Evolutionary conservation across 2,888 invertebrate species (phyloP), one percentile per base, ranked within the genome.

Genomic region (Galerucella calmariensis): DNA sequence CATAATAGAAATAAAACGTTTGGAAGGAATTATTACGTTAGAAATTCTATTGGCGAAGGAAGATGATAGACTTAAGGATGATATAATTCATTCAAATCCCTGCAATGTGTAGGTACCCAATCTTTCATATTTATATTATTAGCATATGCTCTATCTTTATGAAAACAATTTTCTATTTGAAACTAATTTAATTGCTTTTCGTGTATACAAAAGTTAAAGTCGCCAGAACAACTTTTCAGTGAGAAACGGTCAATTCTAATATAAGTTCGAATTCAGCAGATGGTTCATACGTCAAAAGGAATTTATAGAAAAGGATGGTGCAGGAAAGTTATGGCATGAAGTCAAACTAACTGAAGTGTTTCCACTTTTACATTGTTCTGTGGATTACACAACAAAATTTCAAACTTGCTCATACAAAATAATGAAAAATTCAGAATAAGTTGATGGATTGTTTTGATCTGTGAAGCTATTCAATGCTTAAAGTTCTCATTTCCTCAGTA

Each of bases 311-410:
- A 53, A 41, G 46, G 56, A 41, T 46, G 69, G 73, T 70, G 67
- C 41, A 14, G 65, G 73, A 71, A 61, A 61, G 41, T 69, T 59
- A 44, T 56, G 14, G 66, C 58, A 44, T 73, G 61, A 56, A 77
- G 82, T 81, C 80, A 83, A 85, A 84, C 84, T 84, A 84, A 84
- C 84, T 83, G 84, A 85, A 85, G 41, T 16, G 69, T 65, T 69
- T 58, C 12, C 41, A 20, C 41, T 62, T 65, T 24, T 46, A n/a
- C 56, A 56, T 16, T 56, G 20, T 56, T 56, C 10, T 16, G 11
- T 56, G 20, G 56, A 56, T 56, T 56, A 56, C 16, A 16, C 16
- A 20, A 56, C 56, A 56, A 10, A 20, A 20, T 20, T 56, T 56
- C 10, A 56, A 20, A 56, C 10, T 56, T 56, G 12, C 11, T 20